Conservation (phyloP, 2,888 invertebrate species). For the Agrochola circellaris region DNA sequence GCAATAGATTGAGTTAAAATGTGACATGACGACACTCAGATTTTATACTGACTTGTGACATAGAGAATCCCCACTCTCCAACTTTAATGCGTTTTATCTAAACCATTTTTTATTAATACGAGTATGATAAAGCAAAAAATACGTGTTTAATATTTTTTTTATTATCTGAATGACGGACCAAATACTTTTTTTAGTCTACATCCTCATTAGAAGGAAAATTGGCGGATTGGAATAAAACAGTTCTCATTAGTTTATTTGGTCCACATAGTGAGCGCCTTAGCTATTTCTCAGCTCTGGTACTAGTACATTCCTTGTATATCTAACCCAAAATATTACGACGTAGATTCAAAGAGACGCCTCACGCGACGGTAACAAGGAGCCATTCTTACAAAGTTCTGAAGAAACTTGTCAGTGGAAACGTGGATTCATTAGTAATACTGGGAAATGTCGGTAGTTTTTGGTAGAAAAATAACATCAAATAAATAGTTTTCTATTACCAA, state of each 20-base stretch:
- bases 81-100: too few relatives aligned
- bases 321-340: not conserved
- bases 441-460: not conserved
- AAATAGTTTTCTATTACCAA: not conserved
- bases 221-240: not conserved
- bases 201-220: too few relatives aligned
- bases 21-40: too few relatives aligned
- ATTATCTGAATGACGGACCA: too few relatives aligned
- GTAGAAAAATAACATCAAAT: not conserved
- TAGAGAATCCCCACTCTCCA: too few relatives aligned
- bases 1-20: too few relatives aligned
- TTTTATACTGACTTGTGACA: too few relatives aligned
- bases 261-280: not conserved
- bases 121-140: too few relatives aligned
- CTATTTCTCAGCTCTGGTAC: not conserved
- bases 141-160: too few relatives aligned
- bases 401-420: not conserved
- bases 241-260: not conserved
- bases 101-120: too few relatives aligned
- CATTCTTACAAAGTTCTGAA: conserved; percentile 9
- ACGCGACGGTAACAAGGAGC: conserved; percentile 13
- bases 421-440: conserved; percentile 1
- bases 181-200: too few relatives aligned
- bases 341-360: not conserved
- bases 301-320: not conserved